phyloP scores from a whole-genome alignment of 2,113 vertebrate genomes.

The Corvus hawaiiensis region DNA sequence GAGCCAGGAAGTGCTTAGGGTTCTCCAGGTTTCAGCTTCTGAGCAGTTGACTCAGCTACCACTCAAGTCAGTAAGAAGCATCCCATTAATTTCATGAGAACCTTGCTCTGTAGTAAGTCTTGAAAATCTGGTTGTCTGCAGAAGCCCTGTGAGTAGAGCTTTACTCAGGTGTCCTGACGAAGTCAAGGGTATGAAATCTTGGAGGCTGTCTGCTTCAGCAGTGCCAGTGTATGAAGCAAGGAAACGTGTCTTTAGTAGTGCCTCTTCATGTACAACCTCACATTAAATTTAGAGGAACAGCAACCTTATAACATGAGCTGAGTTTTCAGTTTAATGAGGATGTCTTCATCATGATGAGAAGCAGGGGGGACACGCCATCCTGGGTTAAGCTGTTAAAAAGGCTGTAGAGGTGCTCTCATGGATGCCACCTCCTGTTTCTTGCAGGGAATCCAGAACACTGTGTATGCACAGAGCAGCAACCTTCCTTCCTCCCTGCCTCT shows the following conservation, averaged over 20 bases:
- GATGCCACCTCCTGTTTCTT: background rate
- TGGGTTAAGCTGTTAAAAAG: background rate
- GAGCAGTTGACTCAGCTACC: background rate
- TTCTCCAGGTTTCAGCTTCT: constrained; percentile 7
- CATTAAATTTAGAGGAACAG: background rate
- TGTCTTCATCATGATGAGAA: background rate
- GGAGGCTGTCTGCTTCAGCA: background rate
- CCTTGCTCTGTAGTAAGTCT: background rate
- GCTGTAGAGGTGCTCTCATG: background rate
- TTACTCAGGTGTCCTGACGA: background rate
- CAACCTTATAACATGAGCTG: background rate
- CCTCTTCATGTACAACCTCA: background rate
- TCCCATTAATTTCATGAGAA: background rate
- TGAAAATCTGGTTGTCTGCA: background rate
- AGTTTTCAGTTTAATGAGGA: background rate
- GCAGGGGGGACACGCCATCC: fast-evolving
- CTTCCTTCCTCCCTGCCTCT: background rate
- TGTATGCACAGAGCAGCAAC: background rate
- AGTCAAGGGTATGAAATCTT: background rate
- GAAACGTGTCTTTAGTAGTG: background rate
- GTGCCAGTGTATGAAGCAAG: background rate
- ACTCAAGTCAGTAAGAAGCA: background rate
- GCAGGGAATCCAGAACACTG: background rate
- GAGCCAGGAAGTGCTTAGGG: background rate
- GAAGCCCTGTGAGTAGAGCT: background rate